Evolutionary conservation across 2,888 invertebrate species (phyloP), one percentile per base, ranked within the genome.

Genomic region (Seira ritae): DNA sequence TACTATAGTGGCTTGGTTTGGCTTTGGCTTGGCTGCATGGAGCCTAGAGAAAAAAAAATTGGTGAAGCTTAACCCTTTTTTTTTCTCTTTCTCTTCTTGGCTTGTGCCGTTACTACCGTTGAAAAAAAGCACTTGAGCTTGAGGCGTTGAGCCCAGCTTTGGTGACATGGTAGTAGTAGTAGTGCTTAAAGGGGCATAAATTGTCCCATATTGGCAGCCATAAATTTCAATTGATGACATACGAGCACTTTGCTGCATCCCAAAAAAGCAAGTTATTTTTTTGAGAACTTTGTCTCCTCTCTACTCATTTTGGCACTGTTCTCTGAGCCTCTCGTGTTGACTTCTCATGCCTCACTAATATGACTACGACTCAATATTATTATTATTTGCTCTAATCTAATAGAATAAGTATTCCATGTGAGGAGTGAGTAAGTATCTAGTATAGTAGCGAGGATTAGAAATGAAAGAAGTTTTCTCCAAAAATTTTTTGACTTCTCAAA

Each of bases 191-290:
- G 82, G 76, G 72, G 76, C 85, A 84, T 86, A 86, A 85, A 86
- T 86, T 84, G 80, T 79, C 76, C 83, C 84, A 84, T 85, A 87
- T 87, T 85, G 87, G 81, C 70, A 62, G 82, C 80, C 80, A 87
- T 87, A 87, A 87, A 87, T 87, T 87, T 87, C 80, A 82, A 87
- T 87, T 84, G 87, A 85, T 87, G 87, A 87, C 87, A 85, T 84
- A 84, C 73, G 80, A 81, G 75, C 75, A 81, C 75, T 81, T 75
- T 75, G 65, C 71, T 75, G 80, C 75, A 75, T 75, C 71, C 80
- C 69, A 80, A 55, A 55, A 31, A 55, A 74, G 69, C 77, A 77
- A 77, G 31, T 31, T 31, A n/a, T 31, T 31, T 31, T 31, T 31
- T 31, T 31, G 55, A 55, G 55, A 55, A 55, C n/a, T 55, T 55